Evolutionary conservation across 37 sponge, comb jelly and placozoan genomes (phyloP), one percentile per base, ranked within the genome.

Genomic region (Cladorhizidae sp.): DNA sequence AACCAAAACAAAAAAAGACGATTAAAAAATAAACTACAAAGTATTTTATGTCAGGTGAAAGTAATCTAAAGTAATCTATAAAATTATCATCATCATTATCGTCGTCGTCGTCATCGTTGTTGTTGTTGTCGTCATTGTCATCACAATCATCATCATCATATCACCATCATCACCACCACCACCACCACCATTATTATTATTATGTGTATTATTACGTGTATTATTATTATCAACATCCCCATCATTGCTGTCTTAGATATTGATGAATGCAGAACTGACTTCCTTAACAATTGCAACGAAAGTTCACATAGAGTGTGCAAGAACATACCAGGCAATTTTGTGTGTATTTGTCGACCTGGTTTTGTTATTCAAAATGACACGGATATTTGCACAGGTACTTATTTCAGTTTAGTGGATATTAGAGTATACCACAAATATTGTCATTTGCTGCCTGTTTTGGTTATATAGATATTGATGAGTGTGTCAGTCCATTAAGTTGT

Each of bases 401-500:
- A 5, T 32, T n/a, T 31, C 31, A 25, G 20, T 58, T 59, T 17
- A 23, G 6, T 59, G 61, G 12, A 28, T 59, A 59, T 59, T 59
- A n/a, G 6, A 28, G 61, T 5, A 59, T 59, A 6, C 61, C 28
- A 28, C 3, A 5, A 5, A 59, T 17, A 5, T 59, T 12, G 17
- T 17, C n/a, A 26, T 18, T 59, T 59, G 6, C 3, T 28, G 6
- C 2, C 1, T 72, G 17, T 26, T 72, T 41, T 41, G 12, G 28
- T 41, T 40, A 2, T 28, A 11, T 57, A 76, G 77, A 76, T 76
- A 62, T 76, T 76, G 77, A 76, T 76, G 77, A 84, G 49, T 84
- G 85, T 77, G 29, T 1, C 9, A 29, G 23, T 40, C 21, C 18
- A n/a, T 29, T 25, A 21, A 28, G 31, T 20, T 76, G 77, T 77